Evolutionary conservation across 2,797 vertebrate genomes (phyloP).

Genomic region (Coilia nasus): DNA sequence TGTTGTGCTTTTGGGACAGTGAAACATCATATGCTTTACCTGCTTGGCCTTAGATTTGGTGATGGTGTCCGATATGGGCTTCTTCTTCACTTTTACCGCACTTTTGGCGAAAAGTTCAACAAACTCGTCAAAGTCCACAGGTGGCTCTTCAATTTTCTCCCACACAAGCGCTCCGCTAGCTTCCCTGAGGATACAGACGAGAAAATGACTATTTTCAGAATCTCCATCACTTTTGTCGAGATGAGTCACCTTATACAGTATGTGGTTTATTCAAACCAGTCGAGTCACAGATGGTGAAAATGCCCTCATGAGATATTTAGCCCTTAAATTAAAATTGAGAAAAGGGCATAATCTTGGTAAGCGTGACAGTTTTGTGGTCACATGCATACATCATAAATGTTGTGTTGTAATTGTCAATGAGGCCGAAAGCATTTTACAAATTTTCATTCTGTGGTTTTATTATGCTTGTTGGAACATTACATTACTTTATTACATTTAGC

Average conservation of each 20-base stretch:
- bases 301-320: not conserved
- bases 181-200: slow-evolving; percentile 69
- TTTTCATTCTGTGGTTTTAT: too few species aligned
- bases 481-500: too few species aligned
- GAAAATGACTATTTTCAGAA: slow-evolving; percentile 30
- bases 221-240: not conserved
- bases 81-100: slow-evolving; percentile 95
- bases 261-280: not conserved
- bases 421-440: too few species aligned
- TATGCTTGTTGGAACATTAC: too few species aligned
- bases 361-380: not conserved
- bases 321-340: not conserved
- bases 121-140: slow-evolving; percentile 92
- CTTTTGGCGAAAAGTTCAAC: slow-evolving; percentile 96
- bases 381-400: not conserved
- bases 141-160: slow-evolving; percentile 93
- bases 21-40: not conserved
- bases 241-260: not conserved
- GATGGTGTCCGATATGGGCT: slow-evolving; percentile 97
- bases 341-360: not conserved
- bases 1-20: not conserved
- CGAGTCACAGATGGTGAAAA: not conserved
- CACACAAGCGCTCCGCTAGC: slow-evolving; percentile 83
- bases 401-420: not conserved
- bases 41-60: slow-evolving; percentile 91